Base-by-base conservation (phyloP, 2,113 vertebrate species). In the Otolemur garnettii region DNA sequence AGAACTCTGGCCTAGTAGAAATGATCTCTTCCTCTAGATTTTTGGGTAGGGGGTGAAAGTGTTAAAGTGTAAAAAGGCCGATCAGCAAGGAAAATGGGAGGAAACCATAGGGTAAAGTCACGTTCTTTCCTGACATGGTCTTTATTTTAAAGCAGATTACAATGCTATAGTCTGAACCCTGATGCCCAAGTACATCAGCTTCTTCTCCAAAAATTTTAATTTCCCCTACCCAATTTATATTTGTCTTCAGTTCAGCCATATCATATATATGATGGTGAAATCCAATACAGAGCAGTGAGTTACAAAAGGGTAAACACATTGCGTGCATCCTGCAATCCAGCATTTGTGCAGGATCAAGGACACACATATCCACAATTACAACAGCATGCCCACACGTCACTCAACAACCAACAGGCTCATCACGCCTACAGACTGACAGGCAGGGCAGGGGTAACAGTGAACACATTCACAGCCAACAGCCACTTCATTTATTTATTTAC, bases 1-100 rank as follows among this genome's bases (percentile, higher is more conserved):
- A 62, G n/a, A 94, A 90, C 30, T 93, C 57, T 89, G 87, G 88
- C n/a, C 85, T 13, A 87, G 57, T 8, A 79, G 33, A 13, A 96
- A 93, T 84, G 90, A 69, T 55, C 57, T 93, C 74, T 86, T 89
- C 57, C 24, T 77, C 53, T 77, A 75, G 38, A 69, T 90, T 92
- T 93, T 87, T 68, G 80, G 59, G 30, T 50, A 28, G 42, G 64
- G 21, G 15, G 64, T 83, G 82, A 78, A 93, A 87, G 13, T 55
- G 55, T 74, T 45, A 79, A 33, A 69, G 42, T 38, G 26, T 9
- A 86, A 66, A 19, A 57, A 78, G 22, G 9, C 62, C 71, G 75
- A 2, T 71, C 62, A 93, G 79, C 13, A 42, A 53, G 50, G 21
- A 92, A 83, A 94, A 62, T 4, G 14, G 50, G 33, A 88, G 94